Evolutionary conservation across 1,140 invertebrate genomes (phyloP), one percentile per base, ranked within the genome.

Genomic region (Metopolophium dirhodum): DNA sequence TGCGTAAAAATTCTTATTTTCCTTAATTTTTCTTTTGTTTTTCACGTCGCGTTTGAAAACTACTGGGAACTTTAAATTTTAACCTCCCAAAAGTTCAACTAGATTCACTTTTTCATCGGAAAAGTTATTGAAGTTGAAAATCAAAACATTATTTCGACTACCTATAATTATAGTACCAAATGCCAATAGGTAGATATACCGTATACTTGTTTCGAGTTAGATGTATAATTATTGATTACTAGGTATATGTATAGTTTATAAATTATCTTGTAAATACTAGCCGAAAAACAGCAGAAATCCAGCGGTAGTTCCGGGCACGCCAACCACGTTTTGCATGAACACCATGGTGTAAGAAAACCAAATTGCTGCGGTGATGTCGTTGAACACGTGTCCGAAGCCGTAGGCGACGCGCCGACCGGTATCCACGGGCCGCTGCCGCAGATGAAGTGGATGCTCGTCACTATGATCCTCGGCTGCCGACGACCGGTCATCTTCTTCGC

Each of bases 261-360:
- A 47, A 47, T 47, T 37, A 89, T 89, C 20, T 9, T 89, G 41
- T 47, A 91, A 23, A 47, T 89, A 90, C 95, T 95, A 95, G 97
- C 97, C 98, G 94, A 98, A 95, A 77, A 98, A 96, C 90, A 98
- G 95, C 94, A 98, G 95, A 51, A 96, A 95, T 47, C 98, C 98
- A n/a, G 98, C 97, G 9, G 97, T 96, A 8, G 96, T 95, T 89
- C 97, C 97, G 94, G 96, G 95, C 95, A 99, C 96, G 86, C 96
- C 95, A 41, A 97, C 95, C 18, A 98, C 97, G 94, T 97, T 96
- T 95, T 98, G 97, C 35, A 98, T 96, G 95, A 97, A 99, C 94
- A 99, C 96, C 94, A 99, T 96, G 86, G 98, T 97, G 95, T 99
- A 99, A 0, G 97, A 98, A 95, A 99, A 99, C 98, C 98, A 99